Conservation (phyloP, 2,888 invertebrate species). For the Spisula subtruncata region DNA sequence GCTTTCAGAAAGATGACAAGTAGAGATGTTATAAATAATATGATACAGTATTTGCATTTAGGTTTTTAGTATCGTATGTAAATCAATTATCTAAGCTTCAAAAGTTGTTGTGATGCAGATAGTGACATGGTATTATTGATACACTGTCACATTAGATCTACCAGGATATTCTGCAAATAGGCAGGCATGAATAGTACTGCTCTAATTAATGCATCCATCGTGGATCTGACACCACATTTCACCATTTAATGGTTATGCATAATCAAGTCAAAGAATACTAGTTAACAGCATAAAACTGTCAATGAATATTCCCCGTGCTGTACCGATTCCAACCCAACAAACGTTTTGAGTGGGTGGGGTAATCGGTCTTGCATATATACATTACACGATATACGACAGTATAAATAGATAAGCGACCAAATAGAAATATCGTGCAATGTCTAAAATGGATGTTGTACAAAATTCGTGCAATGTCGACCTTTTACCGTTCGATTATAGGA, state of each 20-base stretch:
- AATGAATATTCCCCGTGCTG: neutral
- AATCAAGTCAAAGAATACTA: neutral
- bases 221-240: neutral
- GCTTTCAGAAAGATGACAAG: too few relatives aligned
- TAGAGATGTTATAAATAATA: too few relatives aligned
- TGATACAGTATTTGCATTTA: too few relatives aligned
- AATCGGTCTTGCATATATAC: neutral
- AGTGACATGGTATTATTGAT: too few relatives aligned
- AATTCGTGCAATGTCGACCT: constrained; percentile 19
- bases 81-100: too few relatives aligned
- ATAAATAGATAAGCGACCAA: neutral
- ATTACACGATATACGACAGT: neutral
- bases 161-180: too few relatives aligned
- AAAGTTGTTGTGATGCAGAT: too few relatives aligned
- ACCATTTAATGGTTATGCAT: neutral
- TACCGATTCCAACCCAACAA: neutral
- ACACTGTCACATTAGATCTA: too few relatives aligned
- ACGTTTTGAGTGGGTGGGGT: constrained; percentile 6
- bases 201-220: neutral
- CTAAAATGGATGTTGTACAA: neutral
- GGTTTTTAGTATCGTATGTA: too few relatives aligned
- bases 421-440: neutral
- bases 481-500: constrained; percentile 20
- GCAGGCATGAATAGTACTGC: neutral
- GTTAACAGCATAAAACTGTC: neutral